These are phyloP conservation scores for Geodia barretti DNA, from an alignment of 37 sponge, comb jelly and placozoan species.

Conservation along the genomic window DNA sequence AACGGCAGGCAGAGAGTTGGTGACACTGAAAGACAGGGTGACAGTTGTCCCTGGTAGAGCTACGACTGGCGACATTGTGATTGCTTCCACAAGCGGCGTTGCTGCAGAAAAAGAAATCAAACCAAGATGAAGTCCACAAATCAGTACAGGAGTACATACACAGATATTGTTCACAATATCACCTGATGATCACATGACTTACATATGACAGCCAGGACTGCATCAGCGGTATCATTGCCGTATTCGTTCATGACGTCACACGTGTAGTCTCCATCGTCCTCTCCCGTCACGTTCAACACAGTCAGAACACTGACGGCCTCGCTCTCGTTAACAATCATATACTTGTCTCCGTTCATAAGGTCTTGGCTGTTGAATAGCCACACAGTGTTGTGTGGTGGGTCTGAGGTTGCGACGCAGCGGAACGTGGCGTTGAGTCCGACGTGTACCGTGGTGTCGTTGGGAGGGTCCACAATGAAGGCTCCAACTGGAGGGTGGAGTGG, in stretches of 20 bases:
- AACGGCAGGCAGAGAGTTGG: background rate
- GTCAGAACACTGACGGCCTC: background rate
- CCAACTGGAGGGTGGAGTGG: background rate
- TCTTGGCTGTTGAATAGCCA: background rate
- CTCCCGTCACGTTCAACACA: background rate
- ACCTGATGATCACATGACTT: background rate
- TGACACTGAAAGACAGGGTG: background rate
- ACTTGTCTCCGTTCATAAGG: background rate
- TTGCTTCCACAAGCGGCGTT: background rate
- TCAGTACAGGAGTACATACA: too few species aligned
- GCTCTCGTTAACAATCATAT: background rate
- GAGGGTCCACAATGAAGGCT: slow-evolving; percentile 1
- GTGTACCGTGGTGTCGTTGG: background rate
- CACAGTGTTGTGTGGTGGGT: background rate
- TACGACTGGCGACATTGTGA: background rate
- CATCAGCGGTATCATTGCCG: slow-evolving; percentile 11
- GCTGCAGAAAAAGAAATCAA: background rate
- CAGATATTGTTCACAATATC: too few species aligned
- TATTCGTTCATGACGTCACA: slow-evolving; percentile 13
- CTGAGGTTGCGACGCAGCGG: slow-evolving; percentile 12
- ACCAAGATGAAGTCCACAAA: too few species aligned
- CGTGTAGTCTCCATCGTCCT: slow-evolving; percentile 10
- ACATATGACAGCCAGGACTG: slow-evolving; percentile 2
- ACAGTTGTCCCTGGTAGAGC: background rate
- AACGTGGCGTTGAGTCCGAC: background rate